Evolutionary conservation across 2,797 vertebrate genomes (phyloP).

Genomic region (Epinephelus malabaricus): DNA sequence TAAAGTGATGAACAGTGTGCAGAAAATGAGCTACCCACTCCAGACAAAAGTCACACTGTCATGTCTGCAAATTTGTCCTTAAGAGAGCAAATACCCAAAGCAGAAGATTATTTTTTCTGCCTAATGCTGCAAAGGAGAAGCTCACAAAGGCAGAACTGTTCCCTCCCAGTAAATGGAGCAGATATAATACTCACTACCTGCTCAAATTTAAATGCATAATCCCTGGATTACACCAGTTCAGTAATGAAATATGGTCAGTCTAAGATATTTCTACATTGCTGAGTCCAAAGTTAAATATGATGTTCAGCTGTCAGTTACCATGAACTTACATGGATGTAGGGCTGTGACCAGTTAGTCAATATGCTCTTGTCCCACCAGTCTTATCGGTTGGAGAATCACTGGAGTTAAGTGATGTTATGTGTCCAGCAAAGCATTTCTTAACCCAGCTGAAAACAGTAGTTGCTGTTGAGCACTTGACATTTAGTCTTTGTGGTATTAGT

Average conservation of each 20-base stretch:
- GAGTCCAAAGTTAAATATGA: constrained; percentile 1
- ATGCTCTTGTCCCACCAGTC: too few species aligned
- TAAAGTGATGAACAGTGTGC: neutral
- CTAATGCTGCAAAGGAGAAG: constrained; percentile 12
- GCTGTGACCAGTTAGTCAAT: too few species aligned
- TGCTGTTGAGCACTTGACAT: too few species aligned
- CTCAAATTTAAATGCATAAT: constrained; percentile 16
- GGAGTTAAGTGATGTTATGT: too few species aligned
- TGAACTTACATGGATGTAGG: too few species aligned
- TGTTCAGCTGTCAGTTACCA: neutral
- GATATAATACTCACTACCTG: constrained; percentile 19
- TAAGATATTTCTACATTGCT: neutral
- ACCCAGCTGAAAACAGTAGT: too few species aligned
- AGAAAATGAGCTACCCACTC: constrained; percentile 4
- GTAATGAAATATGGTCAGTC: constrained; percentile 10
- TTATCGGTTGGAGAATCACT: too few species aligned
- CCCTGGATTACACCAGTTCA: constrained; percentile 6
- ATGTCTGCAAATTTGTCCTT: neutral
- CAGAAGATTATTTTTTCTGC: constrained; percentile 11
- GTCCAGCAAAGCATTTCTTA: too few species aligned
- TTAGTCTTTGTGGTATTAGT: too few species aligned
- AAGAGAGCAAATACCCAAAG: neutral
- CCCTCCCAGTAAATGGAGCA: constrained; percentile 4
- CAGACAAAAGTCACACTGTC: constrained; percentile 10
- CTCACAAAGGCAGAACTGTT: constrained; percentile 18